These are phyloP conservation scores for Mimumesa dahlbomi DNA, from an alignment of 2,888 invertebrate species.

Conservation along the genomic window DNA sequence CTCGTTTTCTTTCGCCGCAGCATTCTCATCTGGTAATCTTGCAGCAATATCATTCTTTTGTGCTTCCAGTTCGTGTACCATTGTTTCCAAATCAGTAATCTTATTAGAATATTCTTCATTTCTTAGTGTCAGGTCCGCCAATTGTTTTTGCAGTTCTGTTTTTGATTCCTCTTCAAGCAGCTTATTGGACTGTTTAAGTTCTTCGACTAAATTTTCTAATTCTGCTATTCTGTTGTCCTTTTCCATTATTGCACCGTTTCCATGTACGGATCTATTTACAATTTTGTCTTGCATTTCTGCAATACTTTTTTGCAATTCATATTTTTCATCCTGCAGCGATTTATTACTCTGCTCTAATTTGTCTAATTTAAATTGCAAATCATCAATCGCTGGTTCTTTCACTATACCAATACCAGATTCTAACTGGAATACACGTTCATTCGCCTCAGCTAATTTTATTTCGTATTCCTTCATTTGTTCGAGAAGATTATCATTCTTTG, in stretches of 20 bases:
- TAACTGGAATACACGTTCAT: conserved; percentile 69
- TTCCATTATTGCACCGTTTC: conserved; percentile 66
- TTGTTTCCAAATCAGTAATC: conserved; percentile 70
- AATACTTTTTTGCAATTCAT: conserved; percentile 72
- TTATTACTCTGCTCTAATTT: conserved; percentile 70
- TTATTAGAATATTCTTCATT: conserved; percentile 72
- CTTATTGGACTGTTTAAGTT: conserved; percentile 74
- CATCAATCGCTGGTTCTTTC: conserved; percentile 61
- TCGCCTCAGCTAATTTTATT: conserved; percentile 80
- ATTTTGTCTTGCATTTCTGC: conserved; percentile 73
- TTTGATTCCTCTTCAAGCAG: conserved; percentile 72
- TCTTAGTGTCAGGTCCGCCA: conserved; percentile 65
- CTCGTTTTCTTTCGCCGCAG: conserved; percentile 67
- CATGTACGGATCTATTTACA: conserved; percentile 61
- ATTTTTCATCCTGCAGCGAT: conserved; percentile 74
- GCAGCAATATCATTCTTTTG: conserved; percentile 63
- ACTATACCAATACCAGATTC: conserved; percentile 71
- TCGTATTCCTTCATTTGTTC: conserved; percentile 83
- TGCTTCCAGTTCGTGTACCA: conserved; percentile 68
- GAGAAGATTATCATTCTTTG: conserved; percentile 84
- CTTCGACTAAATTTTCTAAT: conserved; percentile 77
- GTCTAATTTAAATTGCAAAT: conserved; percentile 68
- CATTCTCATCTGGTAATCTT: conserved; percentile 60
- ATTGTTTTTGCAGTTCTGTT: conserved; percentile 69
- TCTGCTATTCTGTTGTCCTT: conserved; percentile 80